Evolutionary conservation across 30 jellyfish, hydroid and myxozoan species (phyloP).

Genomic region (Chironex yamaguchii): DNA sequence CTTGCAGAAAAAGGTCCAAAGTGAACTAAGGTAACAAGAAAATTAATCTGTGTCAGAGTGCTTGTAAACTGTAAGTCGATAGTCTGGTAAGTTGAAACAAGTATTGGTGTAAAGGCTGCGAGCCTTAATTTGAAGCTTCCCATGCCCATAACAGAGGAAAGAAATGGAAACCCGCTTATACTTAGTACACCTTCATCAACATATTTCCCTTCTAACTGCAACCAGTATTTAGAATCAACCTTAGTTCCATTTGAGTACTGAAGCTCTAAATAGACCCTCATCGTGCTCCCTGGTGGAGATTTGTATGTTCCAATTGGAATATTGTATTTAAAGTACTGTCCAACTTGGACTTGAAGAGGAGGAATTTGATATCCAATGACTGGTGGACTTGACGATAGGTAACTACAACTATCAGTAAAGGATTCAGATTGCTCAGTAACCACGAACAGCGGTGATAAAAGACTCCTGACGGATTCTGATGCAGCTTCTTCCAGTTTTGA

Average conservation of each 20-base stretch:
- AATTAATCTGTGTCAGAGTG: background rate
- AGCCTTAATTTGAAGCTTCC: slow-evolving; percentile 4
- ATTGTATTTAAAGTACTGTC: slow-evolving; percentile 25
- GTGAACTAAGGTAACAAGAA: background rate
- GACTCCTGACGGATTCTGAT: slow-evolving; percentile 19
- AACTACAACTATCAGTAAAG: slow-evolving; percentile 31
- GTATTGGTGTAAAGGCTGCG: slow-evolving; percentile 60
- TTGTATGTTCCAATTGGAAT: slow-evolving; percentile 12
- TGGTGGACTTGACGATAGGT: slow-evolving; percentile 52
- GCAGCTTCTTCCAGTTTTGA: slow-evolving; percentile 10
- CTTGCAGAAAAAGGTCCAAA: background rate
- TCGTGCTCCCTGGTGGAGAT: slow-evolving; percentile 59
- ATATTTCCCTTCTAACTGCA: slow-evolving; percentile 31
- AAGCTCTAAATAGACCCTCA: slow-evolving; percentile 47
- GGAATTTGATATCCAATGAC: slow-evolving; percentile 21
- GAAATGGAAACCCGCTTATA: slow-evolving; percentile 33
- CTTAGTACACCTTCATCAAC: slow-evolving; percentile 12
- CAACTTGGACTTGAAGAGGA: slow-evolving; percentile 13
- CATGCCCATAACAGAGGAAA: background rate
- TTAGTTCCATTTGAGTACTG: slow-evolving; percentile 41
- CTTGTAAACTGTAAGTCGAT: background rate
- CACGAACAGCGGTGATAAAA: slow-evolving; percentile 48
- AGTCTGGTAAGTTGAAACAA: slow-evolving; percentile 42
- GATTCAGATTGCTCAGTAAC: slow-evolving; percentile 19
- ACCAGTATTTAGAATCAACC: slow-evolving; percentile 62